These are phyloP conservation scores for Acrobeloides nanus DNA, from an alignment of 2,888 invertebrate species.

Conservation along the genomic window DNA sequence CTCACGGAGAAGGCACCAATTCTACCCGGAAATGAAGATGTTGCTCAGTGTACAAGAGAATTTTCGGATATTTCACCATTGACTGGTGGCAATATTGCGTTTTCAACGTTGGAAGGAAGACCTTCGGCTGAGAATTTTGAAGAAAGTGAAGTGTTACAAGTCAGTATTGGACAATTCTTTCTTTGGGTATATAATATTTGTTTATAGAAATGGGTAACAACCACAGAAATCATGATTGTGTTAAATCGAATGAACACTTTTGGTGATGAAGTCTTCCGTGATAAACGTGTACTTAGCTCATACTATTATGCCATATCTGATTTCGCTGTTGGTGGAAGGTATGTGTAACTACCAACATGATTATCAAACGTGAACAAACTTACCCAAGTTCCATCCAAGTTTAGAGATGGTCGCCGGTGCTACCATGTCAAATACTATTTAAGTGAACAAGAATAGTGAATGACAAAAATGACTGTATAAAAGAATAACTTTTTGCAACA, in stretches of 20 bases:
- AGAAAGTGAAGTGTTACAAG: conserved; percentile 79
- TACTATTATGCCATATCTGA: conserved; percentile 84
- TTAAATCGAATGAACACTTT: conserved; percentile 90
- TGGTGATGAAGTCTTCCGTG: conserved; percentile 75
- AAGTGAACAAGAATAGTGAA: too few relatives aligned
- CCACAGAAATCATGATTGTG: conserved; percentile 81
- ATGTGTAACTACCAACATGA: conserved; percentile 26
- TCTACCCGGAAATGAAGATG: conserved; percentile 73
- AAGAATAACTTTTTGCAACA: too few relatives aligned
- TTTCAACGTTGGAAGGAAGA: conserved; percentile 60
- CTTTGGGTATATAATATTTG: neutral
- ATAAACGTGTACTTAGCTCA: conserved; percentile 73
- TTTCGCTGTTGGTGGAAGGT: conserved; percentile 65
- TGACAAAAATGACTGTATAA: too few relatives aligned
- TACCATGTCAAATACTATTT: too few relatives aligned
- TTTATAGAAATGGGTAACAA: conserved; percentile 82
- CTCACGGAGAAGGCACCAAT: conserved; percentile 70
- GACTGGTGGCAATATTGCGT: conserved; percentile 70
- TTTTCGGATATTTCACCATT: conserved; percentile 94
- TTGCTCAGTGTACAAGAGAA: conserved; percentile 86
- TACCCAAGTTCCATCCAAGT: neutral
- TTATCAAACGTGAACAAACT: conserved; percentile 3
- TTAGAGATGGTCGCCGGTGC: too few relatives aligned
- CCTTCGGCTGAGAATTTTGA: conserved; percentile 88
- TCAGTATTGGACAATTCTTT: conserved; percentile 54